Percentiles rank a stretch among this genome's conserved stretches.
Conservation (phyloP, 2,888 invertebrate species). For the Therioaphis trifolii region DNA sequence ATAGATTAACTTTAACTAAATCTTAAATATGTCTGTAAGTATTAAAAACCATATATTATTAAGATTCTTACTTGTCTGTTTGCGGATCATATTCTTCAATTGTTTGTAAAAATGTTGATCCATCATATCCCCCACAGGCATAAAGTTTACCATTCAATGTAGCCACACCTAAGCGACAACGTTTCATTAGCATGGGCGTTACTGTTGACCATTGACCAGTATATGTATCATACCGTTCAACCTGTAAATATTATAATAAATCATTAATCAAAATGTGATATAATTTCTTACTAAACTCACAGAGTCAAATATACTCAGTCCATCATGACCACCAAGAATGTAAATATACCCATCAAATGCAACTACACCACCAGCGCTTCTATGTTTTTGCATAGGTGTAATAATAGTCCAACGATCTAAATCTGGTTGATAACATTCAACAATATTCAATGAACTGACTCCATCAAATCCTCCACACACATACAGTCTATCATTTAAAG, state of each 20-base stretch:
- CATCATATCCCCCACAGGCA: conserved; percentile 88
- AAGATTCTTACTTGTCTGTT: conserved; percentile 73
- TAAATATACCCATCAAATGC: conserved; percentile 80
- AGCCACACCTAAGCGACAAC: conserved; percentile 86
- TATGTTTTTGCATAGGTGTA: conserved; percentile 78
- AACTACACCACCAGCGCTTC: conserved; percentile 80
- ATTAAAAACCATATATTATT: conserved; percentile 58
- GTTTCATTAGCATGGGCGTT: conserved; percentile 82
- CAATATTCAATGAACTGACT: conserved; percentile 82
- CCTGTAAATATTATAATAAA: conserved; percentile 68
- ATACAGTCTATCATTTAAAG: conserved; percentile 82
- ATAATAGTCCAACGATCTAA: conserved; percentile 80
- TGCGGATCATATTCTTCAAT: conserved; percentile 85
- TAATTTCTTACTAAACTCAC: conserved; percentile 68
- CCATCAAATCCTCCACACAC: conserved; percentile 90
- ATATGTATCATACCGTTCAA: conserved; percentile 83
- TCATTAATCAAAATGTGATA: not conserved
- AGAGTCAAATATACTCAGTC: conserved; percentile 86
- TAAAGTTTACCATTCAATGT: conserved; percentile 84
- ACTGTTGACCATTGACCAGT: conserved; percentile 80
- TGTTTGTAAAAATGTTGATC: conserved; percentile 82
- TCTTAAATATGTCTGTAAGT: not conserved
- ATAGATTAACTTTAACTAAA: not conserved
- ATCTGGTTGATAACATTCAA: conserved; percentile 83
- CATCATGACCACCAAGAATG: conserved; percentile 89